Percentiles rank a stretch among this genome's conserved stretches.
Evolutionary conservation across 1,140 invertebrate species (phyloP).

Genomic region (Calliopsis andreniformis): DNA sequence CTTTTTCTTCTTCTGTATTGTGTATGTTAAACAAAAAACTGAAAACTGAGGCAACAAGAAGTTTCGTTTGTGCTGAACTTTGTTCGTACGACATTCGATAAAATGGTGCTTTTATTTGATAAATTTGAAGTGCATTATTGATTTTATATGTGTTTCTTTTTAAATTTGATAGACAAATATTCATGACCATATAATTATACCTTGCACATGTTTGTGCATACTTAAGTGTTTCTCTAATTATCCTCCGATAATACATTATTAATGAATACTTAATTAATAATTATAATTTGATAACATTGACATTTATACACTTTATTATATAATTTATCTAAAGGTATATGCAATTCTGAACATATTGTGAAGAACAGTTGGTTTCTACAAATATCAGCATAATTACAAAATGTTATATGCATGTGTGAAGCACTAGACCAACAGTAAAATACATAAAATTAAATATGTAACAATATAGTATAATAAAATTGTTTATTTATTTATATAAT

Average conservation of each 20-base stretch:
- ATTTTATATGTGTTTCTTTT: not conserved
- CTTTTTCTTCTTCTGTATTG: slow-evolving; percentile 71
- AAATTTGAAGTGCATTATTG: slow-evolving; percentile 19
- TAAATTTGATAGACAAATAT: not conserved
- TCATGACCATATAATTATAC: not conserved
- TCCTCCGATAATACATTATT: slow-evolving; percentile 16
- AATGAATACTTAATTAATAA: not conserved
- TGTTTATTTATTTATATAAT: too few relatives aligned
- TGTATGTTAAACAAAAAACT: slow-evolving; percentile 70
- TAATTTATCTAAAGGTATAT: not conserved
- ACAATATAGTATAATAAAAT: too few relatives aligned
- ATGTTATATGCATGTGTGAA: too few relatives aligned
- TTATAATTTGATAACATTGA: not conserved
- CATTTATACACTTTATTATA: slow-evolving; percentile 5
- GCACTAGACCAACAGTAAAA: too few relatives aligned
- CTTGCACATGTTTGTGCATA: not conserved
- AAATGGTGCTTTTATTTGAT: slow-evolving; percentile 5
- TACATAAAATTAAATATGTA: too few relatives aligned
- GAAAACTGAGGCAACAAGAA: slow-evolving; percentile 15
- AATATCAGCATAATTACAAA: too few relatives aligned
- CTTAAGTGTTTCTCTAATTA: slow-evolving; percentile 1
- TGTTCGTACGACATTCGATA: not conserved
- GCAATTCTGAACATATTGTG: too few relatives aligned
- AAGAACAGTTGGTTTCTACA: too few relatives aligned
- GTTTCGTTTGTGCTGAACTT: not conserved